phyloP scores from a whole-genome alignment of 2,888 invertebrate species.

The Caenorhabditis uteleia region DNA sequence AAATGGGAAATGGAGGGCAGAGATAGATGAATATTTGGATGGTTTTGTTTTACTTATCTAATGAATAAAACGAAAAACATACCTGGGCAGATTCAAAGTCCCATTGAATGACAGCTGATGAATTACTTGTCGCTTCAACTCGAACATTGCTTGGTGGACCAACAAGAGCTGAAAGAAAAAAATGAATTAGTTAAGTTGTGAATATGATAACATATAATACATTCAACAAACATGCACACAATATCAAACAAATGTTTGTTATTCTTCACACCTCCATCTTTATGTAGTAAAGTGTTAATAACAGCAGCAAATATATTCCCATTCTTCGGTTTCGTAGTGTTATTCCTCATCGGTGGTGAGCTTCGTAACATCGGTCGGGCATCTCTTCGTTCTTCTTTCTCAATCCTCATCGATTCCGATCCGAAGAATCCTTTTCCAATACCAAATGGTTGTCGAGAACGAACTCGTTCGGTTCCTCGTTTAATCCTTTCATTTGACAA shows the following conservation, averaged over 20 bases:
- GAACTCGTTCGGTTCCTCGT: constrained; percentile 25
- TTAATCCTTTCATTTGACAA: constrained; percentile 6
- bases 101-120: constrained; percentile 67
- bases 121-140: constrained; percentile 65
- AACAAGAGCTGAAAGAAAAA: constrained; percentile 62
- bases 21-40: neutral
- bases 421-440: constrained; percentile 21
- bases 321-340: constrained; percentile 14
- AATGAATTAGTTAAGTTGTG: neutral
- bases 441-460: constrained; percentile 24
- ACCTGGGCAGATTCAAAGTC: constrained; percentile 63
- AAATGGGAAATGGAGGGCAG: neutral
- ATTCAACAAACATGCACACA: constrained; percentile 1
- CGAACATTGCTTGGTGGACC: constrained; percentile 66
- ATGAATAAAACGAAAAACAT: constrained; percentile 2
- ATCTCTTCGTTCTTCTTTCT: constrained; percentile 10
- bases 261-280: constrained; percentile 25
- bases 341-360: constrained; percentile 18
- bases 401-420: constrained; percentile 15
- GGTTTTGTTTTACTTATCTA: neutral
- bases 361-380: constrained; percentile 24
- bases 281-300: constrained; percentile 44
- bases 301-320: constrained; percentile 50
- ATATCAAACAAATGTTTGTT: neutral
- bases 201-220: neutral